Base-by-base conservation (phyloP, 2,888 invertebrate genomes). In the Invenusta paracnida region DNA sequence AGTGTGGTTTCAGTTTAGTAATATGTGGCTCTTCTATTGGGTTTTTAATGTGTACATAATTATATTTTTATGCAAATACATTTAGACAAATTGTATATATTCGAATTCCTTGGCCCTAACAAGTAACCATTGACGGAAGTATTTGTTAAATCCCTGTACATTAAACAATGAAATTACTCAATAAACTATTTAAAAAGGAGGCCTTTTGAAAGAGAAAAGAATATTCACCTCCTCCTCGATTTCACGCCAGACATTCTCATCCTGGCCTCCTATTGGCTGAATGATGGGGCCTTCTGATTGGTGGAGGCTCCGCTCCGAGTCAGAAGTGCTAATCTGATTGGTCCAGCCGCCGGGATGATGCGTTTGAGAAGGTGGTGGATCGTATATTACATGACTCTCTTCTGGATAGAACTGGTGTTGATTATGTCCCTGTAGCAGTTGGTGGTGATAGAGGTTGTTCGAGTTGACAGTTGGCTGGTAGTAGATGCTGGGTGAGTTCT, bases 381-480 rank as follows among this genome's bases (percentile, higher is more conserved):
- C 73, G 27, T 73, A 73, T 5, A 73, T 73, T 23, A 73, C 73
- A 25, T 73, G 73, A 73, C 73, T 73, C 73, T 73, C 73, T 25
- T 13, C 27, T 13, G 73, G 73, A 73, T 73, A 73, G 27, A n/a
- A 73, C 27, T 13, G 27, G 2, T 73, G 73, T 73, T 73, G 73
- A 5, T 5, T 5, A 23, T 73, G 73, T 5, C 17, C 73, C 27
- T 73, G 73, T 5, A 13, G 73, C 23, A 13, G 73, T 23, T 73
- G 73, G 23, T 73, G 73, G 73, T 73, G 73, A 23, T 73, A 73
- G 25, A 73, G 73, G 25, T 23, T 73, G 73, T 73, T 73, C 5
- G 11, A 13, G 27, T 73, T 73, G 73, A 73, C 17, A 5, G 27
- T 23, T 2, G 73, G 73, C 25, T 5, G 27, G 73, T 73, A 73